Percentiles rank a stretch among this genome's conserved stretches.
Evolutionary conservation across 2,797 vertebrate species (phyloP).

Genomic region (Myotis planiceps): DNA sequence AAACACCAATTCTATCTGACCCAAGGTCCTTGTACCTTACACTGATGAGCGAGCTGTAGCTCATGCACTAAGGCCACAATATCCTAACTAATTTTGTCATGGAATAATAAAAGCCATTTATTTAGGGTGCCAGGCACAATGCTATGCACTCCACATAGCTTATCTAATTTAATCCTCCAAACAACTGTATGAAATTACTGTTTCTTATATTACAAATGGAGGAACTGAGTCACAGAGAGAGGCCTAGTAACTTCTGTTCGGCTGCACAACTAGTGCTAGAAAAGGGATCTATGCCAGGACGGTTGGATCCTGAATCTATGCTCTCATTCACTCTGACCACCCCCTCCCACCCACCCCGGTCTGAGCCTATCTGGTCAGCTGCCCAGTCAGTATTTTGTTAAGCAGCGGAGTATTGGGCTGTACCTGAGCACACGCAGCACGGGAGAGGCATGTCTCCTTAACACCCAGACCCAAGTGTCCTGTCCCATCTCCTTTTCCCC

Average conservation of each 20-base stretch:
- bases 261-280: background rate
- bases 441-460: background rate
- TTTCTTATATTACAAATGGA: background rate
- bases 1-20: background rate
- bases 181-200: background rate
- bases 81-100: no score
- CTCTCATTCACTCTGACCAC: no score
- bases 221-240: background rate
- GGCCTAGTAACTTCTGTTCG: no score
- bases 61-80: background rate
- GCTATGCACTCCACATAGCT: background rate
- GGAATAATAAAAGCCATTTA: background rate
- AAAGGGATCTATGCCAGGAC: background rate
- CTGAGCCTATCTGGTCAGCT: fast-evolving
- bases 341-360: fast-evolving
- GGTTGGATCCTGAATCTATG: background rate
- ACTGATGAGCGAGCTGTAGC: background rate
- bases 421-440: fast-evolving
- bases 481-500: background rate
- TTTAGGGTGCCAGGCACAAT: background rate
- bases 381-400: fast-evolving
- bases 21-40: fast-evolving
- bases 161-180: background rate
- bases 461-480: background rate
- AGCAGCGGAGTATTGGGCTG: no score